Conservation (phyloP, 2,888 invertebrate species). For the Drosophila borealis region DNA sequence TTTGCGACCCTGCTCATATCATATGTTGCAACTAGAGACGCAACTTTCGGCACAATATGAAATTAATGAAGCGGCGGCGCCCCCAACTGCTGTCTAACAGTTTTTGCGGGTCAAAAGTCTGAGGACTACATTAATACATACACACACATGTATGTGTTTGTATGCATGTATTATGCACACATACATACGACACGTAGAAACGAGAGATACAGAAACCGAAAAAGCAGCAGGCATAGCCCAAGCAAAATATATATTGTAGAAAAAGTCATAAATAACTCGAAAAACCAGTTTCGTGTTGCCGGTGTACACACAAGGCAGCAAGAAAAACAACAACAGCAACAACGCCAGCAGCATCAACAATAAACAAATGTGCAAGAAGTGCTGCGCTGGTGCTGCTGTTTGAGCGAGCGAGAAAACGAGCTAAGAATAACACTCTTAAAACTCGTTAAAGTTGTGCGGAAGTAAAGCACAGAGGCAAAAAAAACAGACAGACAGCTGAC, state of each 20-base stretch:
- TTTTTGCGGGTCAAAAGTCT: conserved; percentile 79
- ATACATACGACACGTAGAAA: conserved; percentile 13
- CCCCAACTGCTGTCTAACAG: conserved; percentile 36
- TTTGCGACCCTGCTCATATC: conserved; percentile 18
- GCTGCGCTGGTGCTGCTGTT: conserved; percentile 30
- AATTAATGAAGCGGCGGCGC: conserved; percentile 59
- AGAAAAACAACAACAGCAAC: conserved; percentile 28
- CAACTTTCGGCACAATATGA: conserved; percentile 79
- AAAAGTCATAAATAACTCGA: conserved; percentile 80
- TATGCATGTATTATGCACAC: background rate
- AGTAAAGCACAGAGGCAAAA: conserved; percentile 60
- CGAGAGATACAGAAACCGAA: conserved; percentile 68
- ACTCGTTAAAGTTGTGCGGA: conserved; percentile 77
- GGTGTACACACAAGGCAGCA: conserved; percentile 72
- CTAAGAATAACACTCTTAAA: conserved; percentile 69
- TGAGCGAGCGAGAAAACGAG: conserved; percentile 51
- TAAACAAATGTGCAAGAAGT: conserved; percentile 78
- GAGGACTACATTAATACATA: conserved; percentile 23
- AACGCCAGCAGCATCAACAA: conserved; percentile 52
- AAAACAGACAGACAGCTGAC: conserved; percentile 63
- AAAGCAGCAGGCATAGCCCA: conserved; percentile 55
- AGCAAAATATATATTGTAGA: conserved; percentile 71
- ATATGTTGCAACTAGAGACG: conserved; percentile 60
- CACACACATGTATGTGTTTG: background rate
- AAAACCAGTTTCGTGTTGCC: conserved; percentile 79